These are phyloP conservation scores for Lytechinus variegatus DNA, from an alignment of 35 echinoderm and acorn worm species.

Conservation along the genomic window DNA sequence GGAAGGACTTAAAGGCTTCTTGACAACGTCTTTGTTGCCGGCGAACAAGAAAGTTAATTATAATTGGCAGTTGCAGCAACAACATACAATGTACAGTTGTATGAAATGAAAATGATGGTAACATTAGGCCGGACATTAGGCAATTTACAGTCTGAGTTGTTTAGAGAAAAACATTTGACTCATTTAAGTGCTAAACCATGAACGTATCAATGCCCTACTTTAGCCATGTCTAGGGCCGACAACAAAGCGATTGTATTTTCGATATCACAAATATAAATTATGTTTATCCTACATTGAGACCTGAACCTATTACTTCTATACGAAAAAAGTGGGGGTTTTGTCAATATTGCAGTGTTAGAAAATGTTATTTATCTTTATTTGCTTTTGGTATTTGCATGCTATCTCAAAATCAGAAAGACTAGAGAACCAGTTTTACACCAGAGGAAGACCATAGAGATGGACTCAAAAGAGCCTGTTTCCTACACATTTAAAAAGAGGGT, in stretches of 20 bases:
- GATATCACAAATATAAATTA: neutral
- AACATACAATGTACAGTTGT: neutral
- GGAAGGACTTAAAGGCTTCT: neutral
- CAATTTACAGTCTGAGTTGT: neutral
- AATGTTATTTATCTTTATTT: neutral
- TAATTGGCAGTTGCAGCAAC: neutral
- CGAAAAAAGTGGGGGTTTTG: too few relatives aligned
- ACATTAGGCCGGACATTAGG: too few relatives aligned
- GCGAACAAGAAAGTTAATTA: neutral
- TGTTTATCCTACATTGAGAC: neutral
- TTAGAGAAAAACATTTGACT: neutral
- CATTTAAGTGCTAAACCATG: too few relatives aligned
- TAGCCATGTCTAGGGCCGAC: too few relatives aligned
- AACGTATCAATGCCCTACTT: too few relatives aligned
- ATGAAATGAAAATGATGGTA: neutral
- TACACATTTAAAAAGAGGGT: too few relatives aligned
- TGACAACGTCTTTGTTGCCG: neutral
- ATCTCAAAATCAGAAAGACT: too few relatives aligned
- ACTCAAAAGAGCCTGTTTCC: too few relatives aligned
- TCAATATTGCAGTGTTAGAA: neutral
- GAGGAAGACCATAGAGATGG: too few relatives aligned
- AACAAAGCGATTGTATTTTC: neutral
- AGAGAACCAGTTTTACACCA: too few relatives aligned
- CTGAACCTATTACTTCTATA: neutral
- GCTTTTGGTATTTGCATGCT: neutral